Evolutionary conservation across 2,797 vertebrate genomes (phyloP), one percentile per base, ranked within the genome.

Genomic region (Poeciliopsis turneri): DNA sequence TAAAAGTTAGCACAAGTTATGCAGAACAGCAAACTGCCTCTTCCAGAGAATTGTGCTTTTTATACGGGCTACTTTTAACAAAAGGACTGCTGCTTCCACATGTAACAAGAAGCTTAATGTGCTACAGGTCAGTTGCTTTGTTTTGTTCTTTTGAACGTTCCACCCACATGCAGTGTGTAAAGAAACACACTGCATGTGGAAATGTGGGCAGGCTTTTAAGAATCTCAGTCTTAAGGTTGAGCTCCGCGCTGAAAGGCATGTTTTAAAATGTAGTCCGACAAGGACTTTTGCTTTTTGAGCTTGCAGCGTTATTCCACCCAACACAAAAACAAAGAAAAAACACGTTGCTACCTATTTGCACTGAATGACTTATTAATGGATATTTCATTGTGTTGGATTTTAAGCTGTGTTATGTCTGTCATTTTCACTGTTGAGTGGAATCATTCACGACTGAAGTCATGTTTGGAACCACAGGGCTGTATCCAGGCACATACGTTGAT

Each of bases 401-500:
- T 20, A 51, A 51, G 20, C 49, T 51, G 20, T 3, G 7, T 51
- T 64, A 16, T 64, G 28, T 13, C 13, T 64, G 30, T 64, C 7
- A 64, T 36, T 36, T 36, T 64, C 30, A 36, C 30, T 64, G 30
- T 36, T 64, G 7, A 36, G 16, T 64, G 30, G 59, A 64, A 36
- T 64, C 16, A 64, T 64, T 18, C 59, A 36, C 3, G 13, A 61
- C 33, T 51, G 43, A 25, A 73, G 25, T 25, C 2, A n/a, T 18
- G 33, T 75, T 72, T 55, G 75, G 23, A 55, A 74, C 23, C 69
- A 78, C 8, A 11, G 53, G 68, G 46, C 61, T 57, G 28, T 72
- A 9, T 71, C n/a, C 51, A 5, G 69, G 33, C 73, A 41, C 97
- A 93, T 91, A 99, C 98, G 97, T 99, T 10, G 98, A 99, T 81